Conservation (phyloP, 2,797 vertebrate species). For the Lepilemur ruficaudatus region DNA sequence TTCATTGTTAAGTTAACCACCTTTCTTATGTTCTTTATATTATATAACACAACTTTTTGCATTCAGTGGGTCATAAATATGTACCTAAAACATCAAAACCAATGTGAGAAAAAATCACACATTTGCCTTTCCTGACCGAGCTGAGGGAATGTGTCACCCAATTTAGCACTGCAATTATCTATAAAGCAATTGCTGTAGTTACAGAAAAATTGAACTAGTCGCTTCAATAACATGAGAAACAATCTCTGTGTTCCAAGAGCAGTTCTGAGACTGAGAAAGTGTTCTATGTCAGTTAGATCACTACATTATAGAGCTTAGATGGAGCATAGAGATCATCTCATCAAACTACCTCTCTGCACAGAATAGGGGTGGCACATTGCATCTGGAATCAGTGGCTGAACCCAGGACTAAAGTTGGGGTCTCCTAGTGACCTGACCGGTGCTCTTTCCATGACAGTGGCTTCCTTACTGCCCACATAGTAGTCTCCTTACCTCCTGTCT, state of each 20-base stretch:
- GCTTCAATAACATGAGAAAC: background rate
- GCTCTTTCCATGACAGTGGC: no score
- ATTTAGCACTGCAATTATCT: background rate
- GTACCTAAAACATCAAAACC: background rate
- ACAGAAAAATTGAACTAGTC: background rate
- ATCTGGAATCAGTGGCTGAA: background rate
- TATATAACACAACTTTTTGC: background rate
- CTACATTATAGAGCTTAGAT: background rate
- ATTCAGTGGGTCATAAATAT: background rate
- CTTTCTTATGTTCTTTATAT: background rate
- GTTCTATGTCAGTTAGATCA: background rate
- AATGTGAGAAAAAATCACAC: background rate
- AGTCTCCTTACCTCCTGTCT: background rate
- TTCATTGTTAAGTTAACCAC: background rate
- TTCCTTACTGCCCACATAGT: rapidly evolving
- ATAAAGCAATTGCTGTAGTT: background rate
- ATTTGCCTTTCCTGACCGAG: background rate
- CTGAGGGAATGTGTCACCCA: background rate
- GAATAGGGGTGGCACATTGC: background rate
- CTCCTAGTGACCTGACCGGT: no score
- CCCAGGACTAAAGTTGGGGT: background rate
- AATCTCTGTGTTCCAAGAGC: background rate
- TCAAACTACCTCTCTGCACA: background rate
- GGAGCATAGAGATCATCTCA: background rate
- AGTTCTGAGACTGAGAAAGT: background rate